A percentile compares a stretch with the other conserved stretches of the same genome.
These are phyloP conservation scores for Drosophila kohkoa DNA, from an alignment of 1,140 invertebrate species.

Conservation along the genomic window DNA sequence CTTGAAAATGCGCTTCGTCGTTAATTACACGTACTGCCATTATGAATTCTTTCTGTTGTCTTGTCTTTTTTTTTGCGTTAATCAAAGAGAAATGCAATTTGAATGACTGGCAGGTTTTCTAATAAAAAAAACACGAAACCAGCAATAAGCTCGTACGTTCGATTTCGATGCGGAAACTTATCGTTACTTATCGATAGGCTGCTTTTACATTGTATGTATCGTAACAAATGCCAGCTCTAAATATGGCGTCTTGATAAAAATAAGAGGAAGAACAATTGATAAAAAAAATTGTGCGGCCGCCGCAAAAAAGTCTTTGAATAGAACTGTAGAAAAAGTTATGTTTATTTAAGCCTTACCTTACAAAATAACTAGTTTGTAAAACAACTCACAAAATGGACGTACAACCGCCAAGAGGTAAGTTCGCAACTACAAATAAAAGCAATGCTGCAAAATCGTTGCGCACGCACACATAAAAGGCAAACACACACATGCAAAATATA, in stretches of 20 bases:
- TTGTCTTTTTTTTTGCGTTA: no score
- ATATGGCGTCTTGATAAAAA: conserved; percentile 51
- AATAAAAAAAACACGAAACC: not conserved
- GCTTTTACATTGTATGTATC: not conserved
- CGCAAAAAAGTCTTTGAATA: conserved; percentile 45
- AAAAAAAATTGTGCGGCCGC: conserved; percentile 40
- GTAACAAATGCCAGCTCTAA: conserved; percentile 25
- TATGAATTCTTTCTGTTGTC: conserved; percentile 41
- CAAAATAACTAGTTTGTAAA: conserved; percentile 52
- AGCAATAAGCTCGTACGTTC: conserved; percentile 2
- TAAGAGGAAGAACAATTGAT: conserved; percentile 36
- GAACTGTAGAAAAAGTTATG: conserved; percentile 54
- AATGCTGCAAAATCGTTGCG: not conserved
- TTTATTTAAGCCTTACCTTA: conserved; percentile 38
- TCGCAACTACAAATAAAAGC: not conserved
- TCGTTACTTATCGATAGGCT: conserved; percentile 10
- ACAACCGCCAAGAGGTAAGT: conserved; percentile 65
- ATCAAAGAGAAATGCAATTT: conserved; percentile 25
- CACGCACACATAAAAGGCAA: conserved; percentile 7
- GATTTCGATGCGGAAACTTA: conserved; percentile 3
- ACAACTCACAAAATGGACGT: conserved; percentile 57
- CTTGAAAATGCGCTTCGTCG: conserved; percentile 92
- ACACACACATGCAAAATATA: conserved; percentile 6
- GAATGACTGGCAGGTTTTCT: conserved; percentile 43
- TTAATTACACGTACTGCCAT: conserved; percentile 83